A percentile compares a stretch with the other conserved stretches of the same genome.
phyloP scores from a whole-genome alignment of 2,888 invertebrate genomes.

The Hecatera dysodea region DNA sequence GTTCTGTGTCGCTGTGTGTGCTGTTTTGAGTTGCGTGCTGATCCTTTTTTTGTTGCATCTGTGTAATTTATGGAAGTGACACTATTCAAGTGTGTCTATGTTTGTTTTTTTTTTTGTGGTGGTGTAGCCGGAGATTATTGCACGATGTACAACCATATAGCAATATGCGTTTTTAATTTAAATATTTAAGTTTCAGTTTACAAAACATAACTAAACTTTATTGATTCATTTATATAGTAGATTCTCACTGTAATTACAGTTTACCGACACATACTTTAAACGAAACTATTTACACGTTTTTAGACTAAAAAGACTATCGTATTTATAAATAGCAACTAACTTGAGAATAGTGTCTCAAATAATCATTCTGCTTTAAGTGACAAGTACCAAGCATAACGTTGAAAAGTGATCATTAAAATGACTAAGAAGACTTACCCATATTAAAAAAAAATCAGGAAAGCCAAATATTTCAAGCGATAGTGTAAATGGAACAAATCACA shows the following conservation, averaged over 20 bases:
- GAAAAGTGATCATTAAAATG: no score
- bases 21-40: conserved; percentile 31
- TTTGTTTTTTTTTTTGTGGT: conserved; percentile 34
- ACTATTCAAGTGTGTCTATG: conserved; percentile 54
- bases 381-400: no score
- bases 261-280: no score
- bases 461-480: no score
- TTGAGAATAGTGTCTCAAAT: no score
- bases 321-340: no score
- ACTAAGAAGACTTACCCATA: no score
- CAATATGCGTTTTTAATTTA: background rate
- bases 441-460: no score
- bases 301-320: no score
- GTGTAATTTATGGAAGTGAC: conserved; percentile 65
- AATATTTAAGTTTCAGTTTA: background rate
- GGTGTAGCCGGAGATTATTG: conserved; percentile 14
- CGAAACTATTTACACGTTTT: no score
- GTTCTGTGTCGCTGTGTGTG: conserved; percentile 31
- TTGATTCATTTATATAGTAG: background rate
- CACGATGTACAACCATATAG: background rate
- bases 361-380: no score
- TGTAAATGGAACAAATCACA: background rate
- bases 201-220: background rate
- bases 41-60: conserved; percentile 61
- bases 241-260: no score